phyloP scores from a whole-genome alignment of 2,888 invertebrate genomes.

The Lacanobia oleracea region DNA sequence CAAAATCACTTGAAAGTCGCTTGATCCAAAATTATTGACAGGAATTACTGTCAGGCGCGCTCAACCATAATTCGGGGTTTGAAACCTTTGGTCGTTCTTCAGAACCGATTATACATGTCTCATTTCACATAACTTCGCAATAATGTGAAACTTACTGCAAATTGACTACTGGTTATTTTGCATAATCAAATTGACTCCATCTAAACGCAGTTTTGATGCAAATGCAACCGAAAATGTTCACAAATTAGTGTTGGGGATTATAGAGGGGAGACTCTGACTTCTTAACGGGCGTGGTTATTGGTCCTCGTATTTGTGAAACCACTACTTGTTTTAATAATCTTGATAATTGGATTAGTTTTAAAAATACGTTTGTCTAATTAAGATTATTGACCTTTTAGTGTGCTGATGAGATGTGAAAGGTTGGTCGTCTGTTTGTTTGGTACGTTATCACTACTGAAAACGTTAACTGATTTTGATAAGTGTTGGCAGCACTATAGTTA shows the following conservation, averaged over 20 bases:
- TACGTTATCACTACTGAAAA: not conserved
- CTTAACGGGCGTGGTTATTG: conserved; percentile 29
- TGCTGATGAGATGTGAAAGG: not conserved
- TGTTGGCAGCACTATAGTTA: too few relatives aligned
- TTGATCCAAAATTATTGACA: conserved; percentile 13
- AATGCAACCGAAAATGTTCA: conserved; percentile 74
- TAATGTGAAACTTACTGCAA: conserved; percentile 79
- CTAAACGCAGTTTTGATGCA: conserved; percentile 80
- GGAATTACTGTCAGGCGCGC: conserved; percentile 14
- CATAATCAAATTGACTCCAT: conserved; percentile 83
- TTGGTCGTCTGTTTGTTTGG: not conserved
- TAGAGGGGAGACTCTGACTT: conserved; percentile 47
- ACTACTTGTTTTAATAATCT: conserved; percentile 1
- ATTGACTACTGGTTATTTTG: conserved; percentile 81
- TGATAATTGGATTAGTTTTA: conserved; percentile 14
- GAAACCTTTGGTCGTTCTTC: conserved; percentile 34
- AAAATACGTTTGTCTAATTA: not conserved
- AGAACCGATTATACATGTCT: conserved; percentile 67
- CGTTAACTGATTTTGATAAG: too few relatives aligned
- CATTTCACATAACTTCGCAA: conserved; percentile 73
- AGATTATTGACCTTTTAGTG: too few relatives aligned
- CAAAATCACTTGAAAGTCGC: not conserved
- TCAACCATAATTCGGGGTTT: conserved; percentile 17
- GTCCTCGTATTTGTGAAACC: conserved; percentile 4
- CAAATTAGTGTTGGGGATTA: conserved; percentile 38